Evolutionary conservation across 1,140 invertebrate species (phyloP).

Genomic region (Drosophila kepulauana): DNA sequence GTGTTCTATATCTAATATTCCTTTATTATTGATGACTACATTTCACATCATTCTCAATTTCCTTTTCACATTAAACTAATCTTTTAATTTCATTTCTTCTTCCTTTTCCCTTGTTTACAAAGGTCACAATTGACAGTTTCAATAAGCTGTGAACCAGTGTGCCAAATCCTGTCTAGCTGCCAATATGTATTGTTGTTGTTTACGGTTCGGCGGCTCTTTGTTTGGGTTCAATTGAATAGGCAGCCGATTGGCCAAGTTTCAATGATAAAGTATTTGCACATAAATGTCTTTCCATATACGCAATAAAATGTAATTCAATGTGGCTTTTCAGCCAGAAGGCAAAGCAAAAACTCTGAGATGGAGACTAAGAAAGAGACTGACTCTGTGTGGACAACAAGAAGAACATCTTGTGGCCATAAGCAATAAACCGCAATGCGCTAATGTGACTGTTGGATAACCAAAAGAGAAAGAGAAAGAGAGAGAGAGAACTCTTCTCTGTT

Average conservation of each 20-base stretch:
- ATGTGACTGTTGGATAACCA: constrained; percentile 44
- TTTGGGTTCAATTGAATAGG: constrained; percentile 50
- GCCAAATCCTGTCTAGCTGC: constrained; percentile 25
- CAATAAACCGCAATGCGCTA: constrained; percentile 79
- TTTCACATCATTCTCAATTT: neutral
- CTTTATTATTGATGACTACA: neutral
- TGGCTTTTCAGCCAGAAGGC: constrained; percentile 15
- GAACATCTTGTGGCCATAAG: constrained; percentile 62
- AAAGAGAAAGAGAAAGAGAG: neutral
- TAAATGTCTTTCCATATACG: constrained; percentile 79
- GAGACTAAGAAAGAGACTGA: constrained; percentile 10
- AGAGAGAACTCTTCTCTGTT: neutral
- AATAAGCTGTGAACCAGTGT: constrained; percentile 9
- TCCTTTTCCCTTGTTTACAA: neutral
- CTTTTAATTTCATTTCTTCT: too few species aligned
- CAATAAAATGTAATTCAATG: constrained; percentile 77
- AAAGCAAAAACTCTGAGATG: neutral
- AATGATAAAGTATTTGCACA: constrained; percentile 81
- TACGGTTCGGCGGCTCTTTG: constrained; percentile 50
- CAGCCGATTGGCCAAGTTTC: constrained; percentile 60
- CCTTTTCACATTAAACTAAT: neutral
- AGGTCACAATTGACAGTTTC: neutral
- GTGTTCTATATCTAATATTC: neutral
- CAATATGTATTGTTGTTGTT: constrained; percentile 51
- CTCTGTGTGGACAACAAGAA: constrained; percentile 10